These are phyloP conservation scores for Epizoanthus fatuus DNA, from an alignment of 92 coral and sea anemone genomes.

Conservation along the genomic window DNA sequence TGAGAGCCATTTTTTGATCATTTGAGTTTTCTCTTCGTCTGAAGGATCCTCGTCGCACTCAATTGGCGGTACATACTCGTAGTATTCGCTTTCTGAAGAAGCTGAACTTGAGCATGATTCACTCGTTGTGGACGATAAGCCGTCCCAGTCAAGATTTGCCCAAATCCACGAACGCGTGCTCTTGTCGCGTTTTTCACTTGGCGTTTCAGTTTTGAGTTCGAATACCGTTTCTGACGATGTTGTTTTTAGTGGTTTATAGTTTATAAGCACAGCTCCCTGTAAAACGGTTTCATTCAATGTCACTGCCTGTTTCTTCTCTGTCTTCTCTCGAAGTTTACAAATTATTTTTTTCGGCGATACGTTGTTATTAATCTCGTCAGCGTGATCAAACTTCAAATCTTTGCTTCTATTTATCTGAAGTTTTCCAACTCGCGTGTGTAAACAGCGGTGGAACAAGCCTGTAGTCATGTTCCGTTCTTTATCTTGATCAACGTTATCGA, in stretches of 20 bases:
- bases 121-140: background rate
- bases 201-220: background rate
- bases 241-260: slow-evolving; percentile 4
- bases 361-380: background rate
- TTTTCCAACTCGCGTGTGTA: slow-evolving; percentile 4
- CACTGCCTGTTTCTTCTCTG: background rate
- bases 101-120: background rate
- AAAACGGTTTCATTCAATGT: background rate
- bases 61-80: slow-evolving; percentile 8
- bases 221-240: background rate
- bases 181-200: background rate
- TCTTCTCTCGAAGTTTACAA: background rate
- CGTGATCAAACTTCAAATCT: background rate
- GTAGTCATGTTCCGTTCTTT: background rate
- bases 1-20: slow-evolving; percentile 33
- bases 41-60: slow-evolving; percentile 25
- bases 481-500: background rate
- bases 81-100: background rate
- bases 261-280: slow-evolving; percentile 9
- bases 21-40: slow-evolving; percentile 15
- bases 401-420: background rate
- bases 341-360: background rate
- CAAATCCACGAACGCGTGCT: slow-evolving; percentile 19
- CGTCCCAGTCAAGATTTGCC: slow-evolving; percentile 33
- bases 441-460: background rate